phyloP scores from a whole-genome alignment of 2,113 vertebrate genomes.

The Ceyx margarethae region DNA sequence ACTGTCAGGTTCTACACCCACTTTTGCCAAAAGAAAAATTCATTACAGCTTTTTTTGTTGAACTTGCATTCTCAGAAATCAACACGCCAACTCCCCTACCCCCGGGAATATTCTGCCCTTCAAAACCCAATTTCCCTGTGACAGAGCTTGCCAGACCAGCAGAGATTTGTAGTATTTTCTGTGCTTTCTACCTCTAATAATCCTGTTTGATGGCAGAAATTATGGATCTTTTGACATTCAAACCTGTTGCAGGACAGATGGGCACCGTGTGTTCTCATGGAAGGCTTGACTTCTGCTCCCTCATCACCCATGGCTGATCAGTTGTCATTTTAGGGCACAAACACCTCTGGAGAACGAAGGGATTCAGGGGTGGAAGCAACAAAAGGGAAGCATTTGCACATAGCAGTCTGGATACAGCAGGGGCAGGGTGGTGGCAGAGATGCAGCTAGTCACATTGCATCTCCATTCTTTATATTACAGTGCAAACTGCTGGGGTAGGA shows the following conservation, averaged over 20 bases:
- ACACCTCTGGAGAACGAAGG: not conserved
- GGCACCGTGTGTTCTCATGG: not conserved
- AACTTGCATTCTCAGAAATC: not conserved
- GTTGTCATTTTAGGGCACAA: not conserved
- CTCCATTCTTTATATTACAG: not conserved
- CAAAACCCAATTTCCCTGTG: not conserved
- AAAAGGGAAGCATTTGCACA: not conserved
- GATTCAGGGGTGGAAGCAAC: not conserved
- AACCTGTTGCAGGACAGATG: not conserved
- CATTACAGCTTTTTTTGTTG: not conserved
- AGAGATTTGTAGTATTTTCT: not conserved
- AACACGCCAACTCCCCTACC: not conserved
- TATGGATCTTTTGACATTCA: not conserved
- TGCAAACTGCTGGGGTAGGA: not conserved
- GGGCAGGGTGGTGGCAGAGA: not conserved
- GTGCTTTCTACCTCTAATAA: not conserved
- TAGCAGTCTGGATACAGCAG: not conserved
- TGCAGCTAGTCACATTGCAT: not conserved
- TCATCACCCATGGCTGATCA: not conserved
- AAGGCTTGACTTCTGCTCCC: not conserved
- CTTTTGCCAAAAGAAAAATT: conserved; percentile 16
- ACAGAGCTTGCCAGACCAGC: not conserved
- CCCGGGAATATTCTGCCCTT: not conserved
- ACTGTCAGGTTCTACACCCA: not conserved
- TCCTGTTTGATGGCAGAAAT: not conserved